These are phyloP conservation scores for Elachura formosa DNA, from an alignment of 2,113 vertebrate genomes.

Conservation along the genomic window DNA sequence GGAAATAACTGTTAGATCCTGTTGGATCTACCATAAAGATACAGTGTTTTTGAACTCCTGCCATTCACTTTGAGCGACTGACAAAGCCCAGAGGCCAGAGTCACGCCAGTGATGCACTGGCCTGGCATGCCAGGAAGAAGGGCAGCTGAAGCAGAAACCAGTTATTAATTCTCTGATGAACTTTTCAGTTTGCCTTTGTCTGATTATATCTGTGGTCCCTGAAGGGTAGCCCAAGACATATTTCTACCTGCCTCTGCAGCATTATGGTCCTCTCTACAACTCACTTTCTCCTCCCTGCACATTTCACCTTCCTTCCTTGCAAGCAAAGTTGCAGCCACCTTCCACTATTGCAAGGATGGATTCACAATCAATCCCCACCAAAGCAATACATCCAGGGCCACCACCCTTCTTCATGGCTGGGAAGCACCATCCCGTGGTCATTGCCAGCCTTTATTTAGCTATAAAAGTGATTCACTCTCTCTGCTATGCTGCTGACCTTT, in stretches of 20 bases:
- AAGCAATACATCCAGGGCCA: neutral
- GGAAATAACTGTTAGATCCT: fast-evolving
- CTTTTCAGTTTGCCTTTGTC: neutral
- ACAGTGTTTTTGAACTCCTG: neutral
- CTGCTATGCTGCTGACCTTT: slow-evolving; percentile 23
- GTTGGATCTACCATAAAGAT: neutral
- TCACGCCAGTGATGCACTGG: neutral
- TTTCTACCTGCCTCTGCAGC: neutral
- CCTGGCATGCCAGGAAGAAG: neutral
- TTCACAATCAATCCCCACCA: neutral
- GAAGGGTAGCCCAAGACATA: neutral
- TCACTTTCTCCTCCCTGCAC: neutral
- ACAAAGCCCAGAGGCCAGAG: neutral
- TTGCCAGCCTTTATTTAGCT: slow-evolving; percentile 9
- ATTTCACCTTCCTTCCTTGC: neutral
- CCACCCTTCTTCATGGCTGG: neutral
- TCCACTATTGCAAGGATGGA: neutral
- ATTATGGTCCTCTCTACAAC: neutral
- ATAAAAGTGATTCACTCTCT: slow-evolving; percentile 34
- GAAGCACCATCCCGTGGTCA: neutral
- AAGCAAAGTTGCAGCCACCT: neutral
- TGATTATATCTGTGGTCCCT: neutral
- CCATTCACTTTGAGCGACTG: neutral
- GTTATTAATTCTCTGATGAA: neutral
- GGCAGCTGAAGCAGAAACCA: neutral